Percentiles rank a stretch among this genome's conserved stretches.
These are phyloP conservation scores for Rhinolophus sinicus DNA, from an alignment of 2,113 vertebrate species.

Conservation along the genomic window DNA sequence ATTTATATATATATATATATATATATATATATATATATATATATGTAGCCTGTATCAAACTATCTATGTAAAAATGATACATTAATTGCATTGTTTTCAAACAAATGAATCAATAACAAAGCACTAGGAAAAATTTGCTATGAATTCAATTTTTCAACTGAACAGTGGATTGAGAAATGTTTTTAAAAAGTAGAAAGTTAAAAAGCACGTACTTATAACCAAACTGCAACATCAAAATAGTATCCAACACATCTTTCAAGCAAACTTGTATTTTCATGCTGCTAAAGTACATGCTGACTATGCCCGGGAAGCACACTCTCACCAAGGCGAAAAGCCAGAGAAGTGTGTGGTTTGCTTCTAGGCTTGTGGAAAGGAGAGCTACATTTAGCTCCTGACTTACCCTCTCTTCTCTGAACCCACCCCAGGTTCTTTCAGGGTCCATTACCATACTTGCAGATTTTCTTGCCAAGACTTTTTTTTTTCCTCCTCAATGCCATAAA, in stretches of 20 bases:
- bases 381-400: neutral
- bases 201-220: neutral
- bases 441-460: neutral
- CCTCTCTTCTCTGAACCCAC: neutral
- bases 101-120: neutral
- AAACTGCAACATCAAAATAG: neutral
- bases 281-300: neutral
- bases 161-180: neutral
- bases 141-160: neutral
- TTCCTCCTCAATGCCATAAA: neutral
- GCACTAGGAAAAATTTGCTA: neutral
- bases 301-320: neutral
- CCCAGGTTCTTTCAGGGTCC: neutral
- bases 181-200: neutral
- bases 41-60: neutral
- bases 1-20: no score
- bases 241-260: neutral
- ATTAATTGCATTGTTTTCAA: neutral
- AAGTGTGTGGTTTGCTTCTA: neutral
- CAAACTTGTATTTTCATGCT: neutral
- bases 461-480: constrained; percentile 10
- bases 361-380: neutral
- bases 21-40: neutral
- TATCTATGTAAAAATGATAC: neutral
- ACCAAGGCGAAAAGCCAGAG: neutral